Evolutionary conservation across 1,140 invertebrate species (phyloP), one percentile per base, ranked within the genome.

Genomic region (Cydia pomonella): DNA sequence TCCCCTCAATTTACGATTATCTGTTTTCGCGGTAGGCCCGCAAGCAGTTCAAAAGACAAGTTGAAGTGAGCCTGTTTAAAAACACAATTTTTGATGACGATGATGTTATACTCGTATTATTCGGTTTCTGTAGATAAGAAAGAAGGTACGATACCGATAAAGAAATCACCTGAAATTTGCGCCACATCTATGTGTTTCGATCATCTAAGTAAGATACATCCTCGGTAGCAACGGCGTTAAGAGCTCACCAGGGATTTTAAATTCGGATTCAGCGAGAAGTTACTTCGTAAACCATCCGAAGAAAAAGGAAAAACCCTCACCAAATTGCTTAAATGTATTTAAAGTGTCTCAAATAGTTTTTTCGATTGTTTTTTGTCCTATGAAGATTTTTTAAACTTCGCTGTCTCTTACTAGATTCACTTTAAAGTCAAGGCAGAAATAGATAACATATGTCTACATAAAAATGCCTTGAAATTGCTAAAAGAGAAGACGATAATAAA

Each of bases 221-320:
- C 27, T 33, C 64, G 33, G 27, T 38, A 33, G 16, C 27, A 6
- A 21, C 10, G 29, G 64, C 64, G 64, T 33, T 69, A 69, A 69
- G 64, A 69, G 64, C 64, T 33, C 64, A 69, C 64, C 29, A 38
- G 64, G 64, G 64, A 69, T 38, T 69, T 69, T 69, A 69, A 69
- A 69, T 69, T 69, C 64, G 64, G 64, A 69, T 69, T 69, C 64
- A 38, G 64, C n/a, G 9, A 38, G 64, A 69, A 27, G 62, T 12
- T 63, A 69, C 29, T 69, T 41, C 64, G 64, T 69, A 69, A 69
- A 69, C 64, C 25, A 29, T 66, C 27, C 25, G 27, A 69, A 33
- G 63, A 33, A 69, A 69, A 69, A 38, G 64, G 13, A 12, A 69
- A 69, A 69, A 69, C 18, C 29, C 27, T 66, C 33, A 12, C 33